Evolutionary conservation across 2,797 vertebrate genomes (phyloP).

Genomic region (Coccyzus lansbergi): DNA sequence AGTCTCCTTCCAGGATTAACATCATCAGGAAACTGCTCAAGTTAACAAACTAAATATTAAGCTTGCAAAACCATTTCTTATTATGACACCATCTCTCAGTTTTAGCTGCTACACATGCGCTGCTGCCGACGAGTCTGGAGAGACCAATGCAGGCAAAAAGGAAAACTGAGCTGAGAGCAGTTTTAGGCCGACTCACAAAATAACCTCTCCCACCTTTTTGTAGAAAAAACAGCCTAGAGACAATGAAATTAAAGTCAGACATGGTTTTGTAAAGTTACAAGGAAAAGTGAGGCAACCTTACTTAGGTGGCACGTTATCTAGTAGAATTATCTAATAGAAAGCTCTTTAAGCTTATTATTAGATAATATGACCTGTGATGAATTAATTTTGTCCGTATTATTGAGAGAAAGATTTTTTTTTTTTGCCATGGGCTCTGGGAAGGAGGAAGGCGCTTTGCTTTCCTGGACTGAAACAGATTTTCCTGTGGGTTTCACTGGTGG

Average conservation of each 20-base stretch:
- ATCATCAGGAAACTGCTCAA: not conserved
- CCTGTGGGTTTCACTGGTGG: not conserved
- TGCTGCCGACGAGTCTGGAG: not conserved
- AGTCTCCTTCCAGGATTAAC: not conserved
- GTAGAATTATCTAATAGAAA: not conserved
- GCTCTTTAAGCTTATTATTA: not conserved
- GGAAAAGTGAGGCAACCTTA: not conserved
- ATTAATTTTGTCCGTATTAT: not conserved
- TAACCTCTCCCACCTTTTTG: not conserved
- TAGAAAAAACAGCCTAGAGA: not conserved
- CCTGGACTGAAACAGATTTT: not conserved
- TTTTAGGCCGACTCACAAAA: not conserved
- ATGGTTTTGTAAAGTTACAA: not conserved
- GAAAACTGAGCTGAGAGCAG: not conserved
- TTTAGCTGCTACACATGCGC: not conserved
- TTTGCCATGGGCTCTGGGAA: not conserved
- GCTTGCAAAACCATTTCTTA: not conserved
- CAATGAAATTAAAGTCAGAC: not conserved
- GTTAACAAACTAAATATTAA: not conserved
- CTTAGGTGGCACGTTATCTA: not conserved
- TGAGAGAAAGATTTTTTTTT: not conserved
- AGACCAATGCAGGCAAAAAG: not conserved
- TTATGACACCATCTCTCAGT: not conserved
- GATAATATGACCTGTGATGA: not conserved
- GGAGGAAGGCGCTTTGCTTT: not conserved